These are phyloP conservation scores for Elmis aenea DNA, from an alignment of 2,888 invertebrate genomes.

Conservation along the genomic window DNA sequence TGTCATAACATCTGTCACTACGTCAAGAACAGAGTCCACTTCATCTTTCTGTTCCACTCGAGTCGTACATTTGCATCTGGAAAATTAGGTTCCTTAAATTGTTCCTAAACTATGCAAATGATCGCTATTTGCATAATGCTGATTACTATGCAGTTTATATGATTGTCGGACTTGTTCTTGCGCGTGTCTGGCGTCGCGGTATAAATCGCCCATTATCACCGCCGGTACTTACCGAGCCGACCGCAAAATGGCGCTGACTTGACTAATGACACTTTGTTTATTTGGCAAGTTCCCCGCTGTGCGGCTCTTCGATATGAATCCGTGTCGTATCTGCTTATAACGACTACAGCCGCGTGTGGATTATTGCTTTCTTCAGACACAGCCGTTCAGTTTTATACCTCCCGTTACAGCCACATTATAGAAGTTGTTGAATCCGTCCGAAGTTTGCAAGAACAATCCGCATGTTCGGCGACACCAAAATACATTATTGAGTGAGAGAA, in stretches of 20 bases:
- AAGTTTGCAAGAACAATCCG: conserved; percentile 28
- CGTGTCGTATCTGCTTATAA: conserved; percentile 38
- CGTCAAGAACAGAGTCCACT: conserved; percentile 38
- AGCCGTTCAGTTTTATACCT: conserved; percentile 39
- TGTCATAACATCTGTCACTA: conserved; percentile 30
- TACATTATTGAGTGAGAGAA: conserved; percentile 14
- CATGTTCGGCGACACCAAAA: conserved; percentile 17
- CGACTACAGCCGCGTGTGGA: conserved; percentile 39
- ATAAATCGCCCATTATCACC: conserved; percentile 46
- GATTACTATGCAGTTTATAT: conserved; percentile 39
- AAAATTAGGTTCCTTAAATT: conserved; percentile 42
- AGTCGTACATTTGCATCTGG: conserved; percentile 32
- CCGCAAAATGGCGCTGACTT: conserved; percentile 30
- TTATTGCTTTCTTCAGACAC: conserved; percentile 42
- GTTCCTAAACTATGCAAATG: conserved; percentile 47
- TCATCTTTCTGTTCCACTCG: conserved; percentile 26
- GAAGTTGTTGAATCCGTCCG: conserved; percentile 27
- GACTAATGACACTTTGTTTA: conserved; percentile 42
- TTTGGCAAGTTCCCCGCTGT: conserved; percentile 34
- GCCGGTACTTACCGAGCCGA: conserved; percentile 22
- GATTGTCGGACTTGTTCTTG: conserved; percentile 41
- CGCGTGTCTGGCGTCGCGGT: conserved; percentile 30
- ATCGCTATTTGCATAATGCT: conserved; percentile 44
- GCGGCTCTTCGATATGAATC: conserved; percentile 29
- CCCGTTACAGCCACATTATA: conserved; percentile 28